These are phyloP conservation scores for Melanaphis sacchari DNA, from an alignment of 1,140 invertebrate genomes.

Conservation along the genomic window DNA sequence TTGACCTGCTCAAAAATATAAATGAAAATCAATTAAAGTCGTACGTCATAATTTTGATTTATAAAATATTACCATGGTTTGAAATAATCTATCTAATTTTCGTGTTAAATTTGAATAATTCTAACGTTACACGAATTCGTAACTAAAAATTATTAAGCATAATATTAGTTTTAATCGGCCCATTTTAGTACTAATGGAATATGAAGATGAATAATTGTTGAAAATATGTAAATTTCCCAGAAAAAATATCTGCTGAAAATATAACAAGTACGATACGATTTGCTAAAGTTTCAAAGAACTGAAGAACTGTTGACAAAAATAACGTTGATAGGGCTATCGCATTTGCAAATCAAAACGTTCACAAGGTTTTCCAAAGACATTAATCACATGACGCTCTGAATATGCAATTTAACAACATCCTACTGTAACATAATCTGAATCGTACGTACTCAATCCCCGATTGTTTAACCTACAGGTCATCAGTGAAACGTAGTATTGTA, in stretches of 20 bases:
- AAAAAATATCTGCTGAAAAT: not conserved
- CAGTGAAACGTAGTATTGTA: not conserved
- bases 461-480: slow-evolving; percentile 4
- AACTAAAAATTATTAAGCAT: not conserved
- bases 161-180: not conserved
- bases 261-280: not conserved
- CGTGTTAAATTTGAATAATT: no score
- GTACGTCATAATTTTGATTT: not conserved
- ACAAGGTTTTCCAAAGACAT: not conserved
- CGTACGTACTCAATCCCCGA: not conserved
- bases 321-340: not conserved
- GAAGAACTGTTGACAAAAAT: not conserved
- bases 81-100: not conserved
- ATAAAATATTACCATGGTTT: not conserved
- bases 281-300: slow-evolving; percentile 8
- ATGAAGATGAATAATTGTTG: not conserved
- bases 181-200: not conserved
- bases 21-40: not conserved
- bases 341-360: not conserved
- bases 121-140: not conserved
- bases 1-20: not conserved
- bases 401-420: slow-evolving; percentile 24
- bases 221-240: not conserved
- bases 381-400: not conserved
- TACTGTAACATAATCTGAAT: not conserved